A percentile compares a stretch with the other conserved stretches of the same genome.
These are phyloP conservation scores for Athalia rosae DNA, from an alignment of 2,888 invertebrate genomes.

Conservation along the genomic window DNA sequence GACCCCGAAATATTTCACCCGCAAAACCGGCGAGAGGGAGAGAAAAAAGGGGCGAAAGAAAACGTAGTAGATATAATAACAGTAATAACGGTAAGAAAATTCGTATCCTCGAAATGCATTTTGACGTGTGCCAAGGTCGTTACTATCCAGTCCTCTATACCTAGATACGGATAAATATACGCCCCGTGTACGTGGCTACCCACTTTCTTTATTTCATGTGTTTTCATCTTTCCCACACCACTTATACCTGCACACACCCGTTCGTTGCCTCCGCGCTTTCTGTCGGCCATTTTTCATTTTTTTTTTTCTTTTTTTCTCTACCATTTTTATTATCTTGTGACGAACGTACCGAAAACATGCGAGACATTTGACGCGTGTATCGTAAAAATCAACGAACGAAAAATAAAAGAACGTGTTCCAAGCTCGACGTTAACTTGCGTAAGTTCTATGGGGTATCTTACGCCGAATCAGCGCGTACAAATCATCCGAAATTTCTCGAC, in stretches of 20 bases:
- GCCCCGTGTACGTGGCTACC: neutral
- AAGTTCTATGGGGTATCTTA: no score
- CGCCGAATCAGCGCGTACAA: no score
- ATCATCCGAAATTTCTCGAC: no score
- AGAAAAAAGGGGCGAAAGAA: no score
- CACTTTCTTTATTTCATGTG: neutral
- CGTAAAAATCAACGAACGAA: no score
- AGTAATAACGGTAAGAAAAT: no score
- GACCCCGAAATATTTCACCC: slow-evolving; percentile 31
- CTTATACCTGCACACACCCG: no score
- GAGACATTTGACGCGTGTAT: slow-evolving; percentile 8
- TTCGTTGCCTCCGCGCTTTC: neutral
- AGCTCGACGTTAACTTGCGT: no score
- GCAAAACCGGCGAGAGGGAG: neutral
- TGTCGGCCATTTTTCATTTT: neutral
- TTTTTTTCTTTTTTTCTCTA: neutral
- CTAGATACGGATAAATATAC: slow-evolving; percentile 7
- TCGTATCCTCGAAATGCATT: neutral
- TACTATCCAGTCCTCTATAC: neutral
- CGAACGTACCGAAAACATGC: slow-evolving; percentile 28
- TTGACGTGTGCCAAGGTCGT: slow-evolving; percentile 34
- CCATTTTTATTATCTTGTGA: slow-evolving; percentile 19
- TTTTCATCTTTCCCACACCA: neutral
- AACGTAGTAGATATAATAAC: no score
- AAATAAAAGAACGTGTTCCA: no score